Percentiles rank a stretch among this genome's conserved stretches.
Evolutionary conservation across 2,888 invertebrate genomes (phyloP).

Genomic region (Xiphydria camelus): DNA sequence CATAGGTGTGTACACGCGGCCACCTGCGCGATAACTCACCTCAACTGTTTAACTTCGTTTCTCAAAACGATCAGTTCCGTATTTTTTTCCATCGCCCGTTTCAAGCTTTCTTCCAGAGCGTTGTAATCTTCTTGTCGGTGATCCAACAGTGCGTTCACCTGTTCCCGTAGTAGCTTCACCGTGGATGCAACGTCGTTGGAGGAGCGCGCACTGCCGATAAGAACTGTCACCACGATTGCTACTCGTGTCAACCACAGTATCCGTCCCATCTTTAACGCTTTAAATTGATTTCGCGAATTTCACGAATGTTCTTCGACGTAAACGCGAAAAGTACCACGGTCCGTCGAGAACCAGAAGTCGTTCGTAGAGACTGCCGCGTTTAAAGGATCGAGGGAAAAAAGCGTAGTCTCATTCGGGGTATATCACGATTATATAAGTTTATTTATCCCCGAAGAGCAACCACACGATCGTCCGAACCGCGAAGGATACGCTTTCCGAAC

Average conservation of each 20-base stretch:
- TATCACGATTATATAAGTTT: too few species aligned
- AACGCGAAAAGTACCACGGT: too few species aligned
- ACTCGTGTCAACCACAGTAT: background rate
- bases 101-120: constrained; percentile 61
- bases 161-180: constrained; percentile 60
- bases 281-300: too few species aligned
- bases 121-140: constrained; percentile 62
- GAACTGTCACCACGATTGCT: constrained; percentile 10
- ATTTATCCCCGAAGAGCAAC: too few species aligned
- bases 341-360: too few species aligned
- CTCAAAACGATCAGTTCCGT: constrained; percentile 60
- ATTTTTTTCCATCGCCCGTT: constrained; percentile 60
- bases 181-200: constrained; percentile 52
- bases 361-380: too few species aligned
- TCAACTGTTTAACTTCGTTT: constrained; percentile 60
- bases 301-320: too few species aligned
- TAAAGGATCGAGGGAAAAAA: too few species aligned
- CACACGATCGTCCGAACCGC: too few species aligned
- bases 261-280: background rate
- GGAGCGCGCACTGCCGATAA: constrained; percentile 12
- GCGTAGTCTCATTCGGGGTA: too few species aligned
- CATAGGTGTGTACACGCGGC: too few species aligned
- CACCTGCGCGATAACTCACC: too few species aligned
- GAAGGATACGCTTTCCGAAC: constrained; percentile 1
- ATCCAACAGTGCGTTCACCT: constrained; percentile 61